A percentile compares a stretch with the other conserved stretches of the same genome.
Evolutionary conservation across 2,888 invertebrate species (phyloP).

Genomic region (Steromphala cineraria): DNA sequence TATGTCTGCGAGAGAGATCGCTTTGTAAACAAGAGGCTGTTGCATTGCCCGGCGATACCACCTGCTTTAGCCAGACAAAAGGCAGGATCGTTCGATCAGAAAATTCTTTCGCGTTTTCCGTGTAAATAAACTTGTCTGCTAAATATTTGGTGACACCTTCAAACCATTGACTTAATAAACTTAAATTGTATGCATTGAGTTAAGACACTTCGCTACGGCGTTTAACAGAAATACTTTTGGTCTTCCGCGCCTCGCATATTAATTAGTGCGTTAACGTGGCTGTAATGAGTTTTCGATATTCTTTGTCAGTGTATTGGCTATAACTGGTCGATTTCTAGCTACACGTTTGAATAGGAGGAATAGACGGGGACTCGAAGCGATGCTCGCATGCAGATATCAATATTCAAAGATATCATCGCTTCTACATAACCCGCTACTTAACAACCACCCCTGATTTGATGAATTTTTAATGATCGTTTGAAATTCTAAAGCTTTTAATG

Average conservation of each 20-base stretch:
- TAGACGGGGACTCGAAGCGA: background rate
- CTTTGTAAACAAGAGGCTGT: background rate
- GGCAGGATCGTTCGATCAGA: slow-evolving; percentile 2
- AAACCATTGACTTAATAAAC: slow-evolving; percentile 10
- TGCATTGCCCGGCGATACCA: background rate
- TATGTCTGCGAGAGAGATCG: background rate
- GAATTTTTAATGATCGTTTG: slow-evolving; percentile 11
- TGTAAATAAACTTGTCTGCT: slow-evolving; percentile 21
- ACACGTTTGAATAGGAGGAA: background rate
- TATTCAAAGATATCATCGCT: background rate
- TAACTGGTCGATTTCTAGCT: background rate
- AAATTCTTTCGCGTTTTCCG: slow-evolving; percentile 20
- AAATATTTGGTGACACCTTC: slow-evolving; percentile 17
- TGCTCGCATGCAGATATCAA: background rate
- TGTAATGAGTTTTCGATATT: slow-evolving; percentile 12
- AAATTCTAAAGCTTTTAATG: slow-evolving; percentile 7
- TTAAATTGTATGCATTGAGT: slow-evolving; percentile 17
- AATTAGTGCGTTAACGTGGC: slow-evolving; percentile 5
- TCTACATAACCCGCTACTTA: background rate
- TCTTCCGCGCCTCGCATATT: background rate
- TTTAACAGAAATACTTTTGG: background rate
- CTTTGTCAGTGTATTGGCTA: background rate
- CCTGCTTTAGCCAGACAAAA: slow-evolving; percentile 3
- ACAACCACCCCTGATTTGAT: background rate
- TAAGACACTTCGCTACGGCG: background rate